Base-by-base conservation (phyloP, 2,797 vertebrate genomes). In the Tamandua tetradactyla region DNA sequence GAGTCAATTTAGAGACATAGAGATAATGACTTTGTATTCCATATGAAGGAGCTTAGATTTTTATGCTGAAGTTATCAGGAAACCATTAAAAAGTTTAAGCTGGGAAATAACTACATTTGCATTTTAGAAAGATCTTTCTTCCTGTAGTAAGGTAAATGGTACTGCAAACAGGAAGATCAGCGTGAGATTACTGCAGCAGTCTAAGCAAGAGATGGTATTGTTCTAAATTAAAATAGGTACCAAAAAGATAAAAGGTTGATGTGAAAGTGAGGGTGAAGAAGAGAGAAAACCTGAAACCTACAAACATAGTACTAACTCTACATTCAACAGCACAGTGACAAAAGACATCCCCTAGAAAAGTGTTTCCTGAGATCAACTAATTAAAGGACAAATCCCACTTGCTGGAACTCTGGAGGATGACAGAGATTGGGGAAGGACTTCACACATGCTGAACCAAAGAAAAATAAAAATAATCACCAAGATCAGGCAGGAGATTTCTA, bases 41-140 rank as follows among this genome's bases (percentile, higher is more conserved):
- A 32, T 40, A 71, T 25, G 52, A 64, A 81, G 15, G 40, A 79
- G 32, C 2, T 37, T 32, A 83, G 69, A 40, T 64, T 94, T 95
- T 93, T 80, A 83, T 80, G 71, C 71, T 68, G 44, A 75, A 93
- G 42, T 15, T 14, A 93, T 57, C 30, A 81, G 32, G 32, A 89
- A 91, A 88, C 35, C n/a, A 76, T 35, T 84, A 59, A 75, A 55
- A 95, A 52, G 25, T 90, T 76, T 81, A 87, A 66, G 25, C 47
- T 79, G 32, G 23, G 32, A 76, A 95, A 92, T 85, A 87, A 83
- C 59, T 78, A 91, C 25, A 89, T 20, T 71, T 91, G 35, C 23
- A 91, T 17, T 94, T 94, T 83, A 61, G 22, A 94, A 87, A 92
- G 42, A 30, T 55, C 57, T 74, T 89, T 79, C 55, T 87, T 86